phyloP scores from a whole-genome alignment of 2,113 vertebrate genomes.

The Osmerus eperlanus region DNA sequence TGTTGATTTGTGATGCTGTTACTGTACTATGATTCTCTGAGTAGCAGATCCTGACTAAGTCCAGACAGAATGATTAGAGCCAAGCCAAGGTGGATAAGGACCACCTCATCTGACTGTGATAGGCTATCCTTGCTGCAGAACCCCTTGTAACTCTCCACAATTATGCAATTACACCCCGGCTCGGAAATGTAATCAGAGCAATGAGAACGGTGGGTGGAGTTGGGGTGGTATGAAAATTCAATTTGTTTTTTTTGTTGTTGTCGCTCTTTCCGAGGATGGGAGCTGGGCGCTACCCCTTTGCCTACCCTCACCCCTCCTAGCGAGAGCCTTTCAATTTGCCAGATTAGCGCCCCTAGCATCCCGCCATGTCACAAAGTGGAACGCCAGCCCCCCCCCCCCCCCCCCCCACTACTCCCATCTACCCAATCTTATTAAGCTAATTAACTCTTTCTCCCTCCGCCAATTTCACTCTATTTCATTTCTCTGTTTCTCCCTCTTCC shows the following conservation, averaged over 20 bases:
- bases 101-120: conserved; percentile 18
- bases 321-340: conserved; percentile 66
- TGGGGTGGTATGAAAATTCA: conserved; percentile 47
- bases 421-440: conserved; percentile 71
- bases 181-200: conserved; percentile 59
- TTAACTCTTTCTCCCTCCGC: conserved; percentile 58
- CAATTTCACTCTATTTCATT: conserved; percentile 57
- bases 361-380: conserved; percentile 54
- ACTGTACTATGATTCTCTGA: too few relatives aligned
- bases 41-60: not conserved
- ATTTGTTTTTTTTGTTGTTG: conserved; percentile 57
- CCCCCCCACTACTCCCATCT: conserved; percentile 45
- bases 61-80: not conserved
- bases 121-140: conserved; percentile 10
- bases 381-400: conserved; percentile 22
- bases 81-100: not conserved
- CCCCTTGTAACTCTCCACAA: conserved; percentile 8
- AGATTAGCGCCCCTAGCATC: conserved; percentile 67
- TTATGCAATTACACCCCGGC: conserved; percentile 30
- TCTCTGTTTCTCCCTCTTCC: conserved; percentile 37
- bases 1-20: not conserved
- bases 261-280: conserved; percentile 56
- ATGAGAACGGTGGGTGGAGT: conserved; percentile 13
- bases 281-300: conserved; percentile 38
- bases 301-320: conserved; percentile 41